Evolutionary conservation across 1,140 invertebrate species (phyloP).

Genomic region (Chelonus insularis): DNA sequence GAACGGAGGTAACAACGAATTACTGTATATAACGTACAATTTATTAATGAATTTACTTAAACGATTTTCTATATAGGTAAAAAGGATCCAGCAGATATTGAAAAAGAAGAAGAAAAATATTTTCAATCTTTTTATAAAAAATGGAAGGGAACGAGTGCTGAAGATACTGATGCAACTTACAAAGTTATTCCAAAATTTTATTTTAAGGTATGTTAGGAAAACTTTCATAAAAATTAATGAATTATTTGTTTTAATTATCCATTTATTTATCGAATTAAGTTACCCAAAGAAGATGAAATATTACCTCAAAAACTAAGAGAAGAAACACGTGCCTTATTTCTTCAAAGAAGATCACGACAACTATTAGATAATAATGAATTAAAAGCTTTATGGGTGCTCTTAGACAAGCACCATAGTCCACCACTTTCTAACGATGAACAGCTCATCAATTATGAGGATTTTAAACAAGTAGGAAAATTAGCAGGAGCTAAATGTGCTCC

Average conservation of each 20-base stretch:
- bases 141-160: slow-evolving; percentile 61
- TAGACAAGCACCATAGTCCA: slow-evolving; percentile 79
- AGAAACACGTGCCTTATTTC: slow-evolving; percentile 82
- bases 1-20: too few species aligned
- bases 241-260: too few species aligned
- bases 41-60: too few species aligned
- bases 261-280: too few species aligned
- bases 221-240: slow-evolving; percentile 17
- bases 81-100: slow-evolving; percentile 37
- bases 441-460: slow-evolving; percentile 84
- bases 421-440: slow-evolving; percentile 74
- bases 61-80: slow-evolving; percentile 27
- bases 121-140: slow-evolving; percentile 63
- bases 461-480: slow-evolving; percentile 72
- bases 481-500: slow-evolving; percentile 67
- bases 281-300: slow-evolving; percentile 76
- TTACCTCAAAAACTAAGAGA: slow-evolving; percentile 80
- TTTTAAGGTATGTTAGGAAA: slow-evolving; percentile 68
- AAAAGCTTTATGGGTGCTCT: slow-evolving; percentile 79
- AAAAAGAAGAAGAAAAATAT: slow-evolving; percentile 58
- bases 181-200: slow-evolving; percentile 77
- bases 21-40: too few species aligned
- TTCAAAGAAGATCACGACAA: slow-evolving; percentile 81
- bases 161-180: slow-evolving; percentile 50
- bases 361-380: slow-evolving; percentile 86